A percentile compares a stretch with the other conserved stretches of the same genome.
These are phyloP conservation scores for Nycticebus coucang DNA, from an alignment of 2,113 vertebrate species.

Conservation along the genomic window DNA sequence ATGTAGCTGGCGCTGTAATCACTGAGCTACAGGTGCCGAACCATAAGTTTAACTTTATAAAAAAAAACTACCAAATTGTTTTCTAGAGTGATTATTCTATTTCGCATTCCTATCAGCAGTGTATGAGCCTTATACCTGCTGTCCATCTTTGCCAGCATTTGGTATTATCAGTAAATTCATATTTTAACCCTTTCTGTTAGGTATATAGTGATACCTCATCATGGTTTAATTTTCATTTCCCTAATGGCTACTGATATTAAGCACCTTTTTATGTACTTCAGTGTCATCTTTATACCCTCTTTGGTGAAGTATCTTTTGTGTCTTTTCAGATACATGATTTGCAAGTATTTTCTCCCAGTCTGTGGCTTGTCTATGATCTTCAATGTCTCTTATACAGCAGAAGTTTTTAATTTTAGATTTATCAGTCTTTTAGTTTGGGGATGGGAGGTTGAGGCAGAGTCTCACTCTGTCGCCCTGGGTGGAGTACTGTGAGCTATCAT, in stretches of 20 bases:
- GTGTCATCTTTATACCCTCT: not conserved
- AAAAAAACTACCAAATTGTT: constrained; percentile 16
- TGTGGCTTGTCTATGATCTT: not conserved
- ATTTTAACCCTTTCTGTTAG: constrained; percentile 10
- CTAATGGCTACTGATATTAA: not conserved
- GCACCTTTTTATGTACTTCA: not conserved
- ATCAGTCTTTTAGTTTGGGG: not conserved
- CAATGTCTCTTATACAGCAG: not conserved
- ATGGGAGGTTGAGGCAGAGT: too few relatives aligned
- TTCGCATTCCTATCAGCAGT: not conserved
- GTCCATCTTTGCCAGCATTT: not conserved
- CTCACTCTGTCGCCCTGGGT: too few relatives aligned
- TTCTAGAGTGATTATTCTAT: not conserved
- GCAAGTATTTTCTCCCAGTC: not conserved
- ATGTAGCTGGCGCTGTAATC: too few relatives aligned
- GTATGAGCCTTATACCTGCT: not conserved
- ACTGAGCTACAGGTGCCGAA: too few relatives aligned
- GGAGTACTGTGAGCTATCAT: too few relatives aligned
- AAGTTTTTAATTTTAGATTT: constrained; percentile 51
- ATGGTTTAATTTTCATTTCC: constrained; percentile 50
- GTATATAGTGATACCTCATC: not conserved
- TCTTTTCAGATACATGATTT: constrained; percentile 9
- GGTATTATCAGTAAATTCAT: not conserved
- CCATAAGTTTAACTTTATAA: constrained; percentile 16
- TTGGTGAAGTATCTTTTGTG: not conserved